phyloP scores from a whole-genome alignment of 2,888 invertebrate species.

The Pogonocherus hispidulus region DNA sequence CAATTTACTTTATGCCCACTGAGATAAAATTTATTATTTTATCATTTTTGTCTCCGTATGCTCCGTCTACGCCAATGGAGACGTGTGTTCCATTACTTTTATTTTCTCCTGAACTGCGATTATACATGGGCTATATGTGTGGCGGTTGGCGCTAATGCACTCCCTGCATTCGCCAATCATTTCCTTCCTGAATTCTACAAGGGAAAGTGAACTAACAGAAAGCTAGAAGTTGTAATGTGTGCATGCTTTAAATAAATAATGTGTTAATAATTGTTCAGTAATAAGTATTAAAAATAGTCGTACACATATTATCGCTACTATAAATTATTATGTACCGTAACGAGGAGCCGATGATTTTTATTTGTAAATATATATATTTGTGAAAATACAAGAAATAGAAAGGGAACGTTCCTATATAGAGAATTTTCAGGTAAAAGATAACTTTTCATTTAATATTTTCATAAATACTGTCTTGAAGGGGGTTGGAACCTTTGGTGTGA shows the following conservation, averaged over 20 bases:
- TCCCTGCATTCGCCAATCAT: slow-evolving; percentile 61
- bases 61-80: slow-evolving; percentile 22
- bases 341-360: too few species aligned
- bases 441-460: too few species aligned
- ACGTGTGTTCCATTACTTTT: slow-evolving; percentile 29
- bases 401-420: too few species aligned
- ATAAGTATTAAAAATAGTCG: not conserved
- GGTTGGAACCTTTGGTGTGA: too few species aligned
- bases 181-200: slow-evolving; percentile 53
- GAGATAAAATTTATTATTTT: too few species aligned
- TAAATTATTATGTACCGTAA: too few species aligned
- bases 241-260: not conserved
- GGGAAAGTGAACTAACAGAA: slow-evolving; percentile 20
- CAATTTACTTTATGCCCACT: too few species aligned
- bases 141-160: slow-evolving; percentile 57
- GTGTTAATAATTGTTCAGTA: not conserved
- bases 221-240: slow-evolving; percentile 11
- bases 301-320: not conserved
- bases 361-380: too few species aligned
- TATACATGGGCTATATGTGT: slow-evolving; percentile 49
- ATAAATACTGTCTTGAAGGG: too few species aligned
- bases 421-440: too few species aligned
- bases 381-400: too few species aligned
- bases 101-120: slow-evolving; percentile 37
- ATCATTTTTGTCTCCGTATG: too few species aligned